These are phyloP conservation scores for Byasa hedistus DNA, from an alignment of 2,888 invertebrate genomes.

Conservation along the genomic window DNA sequence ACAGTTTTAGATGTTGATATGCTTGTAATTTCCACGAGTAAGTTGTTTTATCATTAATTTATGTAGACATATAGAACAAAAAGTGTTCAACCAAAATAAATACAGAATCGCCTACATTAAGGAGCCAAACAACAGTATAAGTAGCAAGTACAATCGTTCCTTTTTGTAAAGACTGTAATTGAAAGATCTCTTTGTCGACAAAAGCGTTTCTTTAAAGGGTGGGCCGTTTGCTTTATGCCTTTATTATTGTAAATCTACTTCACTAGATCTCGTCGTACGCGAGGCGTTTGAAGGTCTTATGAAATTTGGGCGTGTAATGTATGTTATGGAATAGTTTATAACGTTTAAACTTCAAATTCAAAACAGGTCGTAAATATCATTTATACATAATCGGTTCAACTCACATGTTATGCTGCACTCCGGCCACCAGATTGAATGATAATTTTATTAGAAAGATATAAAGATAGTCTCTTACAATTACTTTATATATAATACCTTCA, in stretches of 20 bases:
- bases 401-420: too few species aligned
- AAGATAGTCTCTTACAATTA: too few species aligned
- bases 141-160: slow-evolving; percentile 17
- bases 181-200: slow-evolving; percentile 29
- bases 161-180: slow-evolving; percentile 26
- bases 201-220: slow-evolving; percentile 28
- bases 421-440: too few species aligned
- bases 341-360: too few species aligned
- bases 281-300: slow-evolving; percentile 17
- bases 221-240: slow-evolving; percentile 29
- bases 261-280: slow-evolving; percentile 17
- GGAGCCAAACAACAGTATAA: slow-evolving; percentile 9
- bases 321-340: neutral
- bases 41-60: too few species aligned
- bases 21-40: too few species aligned
- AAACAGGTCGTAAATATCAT: too few species aligned
- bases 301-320: slow-evolving; percentile 1
- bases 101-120: slow-evolving; percentile 1
- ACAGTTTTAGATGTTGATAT: too few species aligned
- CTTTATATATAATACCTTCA: too few species aligned
- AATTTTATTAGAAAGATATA: too few species aligned
- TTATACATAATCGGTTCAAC: too few species aligned
- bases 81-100: neutral
- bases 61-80: neutral
- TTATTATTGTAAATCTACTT: slow-evolving; percentile 29